Evolutionary conservation across 1,140 invertebrate genomes (phyloP), one percentile per base, ranked within the genome.

Genomic region (Brachionus rubens): DNA sequence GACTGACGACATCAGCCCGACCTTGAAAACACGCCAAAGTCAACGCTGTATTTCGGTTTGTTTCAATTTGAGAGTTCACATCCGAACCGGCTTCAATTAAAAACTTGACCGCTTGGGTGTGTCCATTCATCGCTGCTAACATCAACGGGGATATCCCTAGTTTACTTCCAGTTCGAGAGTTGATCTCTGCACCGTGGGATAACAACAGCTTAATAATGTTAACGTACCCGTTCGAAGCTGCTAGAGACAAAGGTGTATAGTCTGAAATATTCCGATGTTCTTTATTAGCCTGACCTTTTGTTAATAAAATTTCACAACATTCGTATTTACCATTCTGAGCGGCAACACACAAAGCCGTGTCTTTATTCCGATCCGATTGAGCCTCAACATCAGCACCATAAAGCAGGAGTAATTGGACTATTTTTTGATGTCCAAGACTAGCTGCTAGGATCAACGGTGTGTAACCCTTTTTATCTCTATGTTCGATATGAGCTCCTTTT

Each of bases 51-150:
- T 99, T 99, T 48, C 95, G 87, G 85, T 99, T 99, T 2, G 97
- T 99, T 86, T 99, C 97, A 80, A 99, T 99, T 87, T 91, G 90
- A n/a, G 96, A 96, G 88, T 99, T 99, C 77, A 99, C 99, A 84
- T 99, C 97, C 82, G 93, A 96, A 70, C 96, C 96, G 90, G 93
- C 95, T 83, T 99, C 96, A 59, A 99, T 86, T 16, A 99, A 87
- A 56, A 99, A 86, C 81, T 96, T 92, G 54, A 98, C 96, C 54
- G 96, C 96, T 82, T 92, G 94, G n/a, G 93, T 93, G 86, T 99
- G 96, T 0, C 96, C 96, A 89, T 99, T 99, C 96, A 99, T 99
- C 6, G 97, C 94, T 21, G 97, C 96, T 79, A 99, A 85, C 97
- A 99, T 99, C 21, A 99, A 87, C 2, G 97, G 97, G 0, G 96